Evolutionary conservation across 2,797 vertebrate species (phyloP).

Genomic region (Crenichthys baileyi): DNA sequence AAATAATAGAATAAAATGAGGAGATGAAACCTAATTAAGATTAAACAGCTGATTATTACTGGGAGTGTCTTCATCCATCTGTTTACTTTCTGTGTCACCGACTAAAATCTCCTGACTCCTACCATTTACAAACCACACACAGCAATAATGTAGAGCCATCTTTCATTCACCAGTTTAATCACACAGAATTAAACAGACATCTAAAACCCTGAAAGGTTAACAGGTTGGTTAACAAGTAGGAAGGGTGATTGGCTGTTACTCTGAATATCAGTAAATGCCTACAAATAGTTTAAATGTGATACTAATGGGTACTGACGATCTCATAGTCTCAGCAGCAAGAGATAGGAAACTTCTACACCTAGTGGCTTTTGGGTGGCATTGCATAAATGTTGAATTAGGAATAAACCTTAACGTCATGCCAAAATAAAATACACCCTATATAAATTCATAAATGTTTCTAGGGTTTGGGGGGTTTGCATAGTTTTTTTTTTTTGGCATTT

Average conservation of each 20-base stretch:
- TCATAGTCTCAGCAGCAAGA: slow-evolving; percentile 27
- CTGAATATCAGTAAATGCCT: slow-evolving; percentile 18
- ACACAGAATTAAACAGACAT: slow-evolving; percentile 56
- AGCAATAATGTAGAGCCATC: slow-evolving; percentile 22
- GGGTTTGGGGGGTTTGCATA: no score
- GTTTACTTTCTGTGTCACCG: slow-evolving; percentile 11
- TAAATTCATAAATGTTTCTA: no score
- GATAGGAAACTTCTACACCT: slow-evolving; percentile 69
- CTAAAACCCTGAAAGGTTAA: slow-evolving; percentile 26
- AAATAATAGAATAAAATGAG: neutral
- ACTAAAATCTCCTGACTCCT: slow-evolving; percentile 25
- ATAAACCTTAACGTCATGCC: neutral
- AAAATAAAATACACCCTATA: no score
- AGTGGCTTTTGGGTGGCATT: slow-evolving; percentile 61
- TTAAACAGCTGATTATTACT: slow-evolving; percentile 1
- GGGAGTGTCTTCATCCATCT: slow-evolving; percentile 7
- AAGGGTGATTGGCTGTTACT: slow-evolving; percentile 17
- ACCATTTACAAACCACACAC: slow-evolving; percentile 35
- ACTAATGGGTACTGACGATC: slow-evolving; percentile 10
- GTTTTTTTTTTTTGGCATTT: no score
- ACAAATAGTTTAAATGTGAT: slow-evolving; percentile 29
- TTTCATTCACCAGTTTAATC: slow-evolving; percentile 56
- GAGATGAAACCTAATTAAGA: neutral
- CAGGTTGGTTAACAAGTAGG: neutral
- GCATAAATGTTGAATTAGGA: slow-evolving; percentile 8